Conservation (phyloP, 2,888 invertebrate genomes). For the Hedya salicella region DNA sequence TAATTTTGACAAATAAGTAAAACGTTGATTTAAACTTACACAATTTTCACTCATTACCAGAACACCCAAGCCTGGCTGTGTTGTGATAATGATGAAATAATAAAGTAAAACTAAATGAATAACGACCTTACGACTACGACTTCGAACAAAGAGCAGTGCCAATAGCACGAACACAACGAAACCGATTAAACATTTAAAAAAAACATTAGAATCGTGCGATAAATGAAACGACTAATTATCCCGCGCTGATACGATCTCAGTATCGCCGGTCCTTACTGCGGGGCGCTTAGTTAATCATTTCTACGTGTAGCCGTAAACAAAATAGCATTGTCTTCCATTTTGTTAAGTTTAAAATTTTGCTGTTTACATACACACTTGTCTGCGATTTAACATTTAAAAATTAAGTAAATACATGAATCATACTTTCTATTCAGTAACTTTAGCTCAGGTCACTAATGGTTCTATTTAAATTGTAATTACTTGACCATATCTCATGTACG, state of each 20-base stretch:
- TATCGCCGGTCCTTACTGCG: constrained; percentile 43
- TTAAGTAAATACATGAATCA: background rate
- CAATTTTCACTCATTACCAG: too few species aligned
- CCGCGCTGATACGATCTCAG: constrained; percentile 70
- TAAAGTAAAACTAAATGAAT: too few species aligned
- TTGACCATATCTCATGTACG: background rate
- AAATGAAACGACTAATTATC: constrained; percentile 81
- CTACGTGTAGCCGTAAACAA: constrained; percentile 43
- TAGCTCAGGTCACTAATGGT: constrained; percentile 8
- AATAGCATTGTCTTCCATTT: constrained; percentile 23
- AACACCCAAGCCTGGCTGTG: too few species aligned
- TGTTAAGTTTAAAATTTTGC: constrained; percentile 17
- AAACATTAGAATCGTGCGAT: constrained; percentile 71
- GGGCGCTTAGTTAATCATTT: constrained; percentile 62
- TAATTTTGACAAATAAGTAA: too few species aligned
- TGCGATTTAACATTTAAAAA: constrained; percentile 10
- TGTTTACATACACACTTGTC: constrained; percentile 13
- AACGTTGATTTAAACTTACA: too few species aligned
- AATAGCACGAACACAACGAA: too few species aligned
- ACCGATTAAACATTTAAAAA: constrained; percentile 50
- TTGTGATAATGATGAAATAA: too few species aligned
- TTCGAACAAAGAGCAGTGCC: too few species aligned
- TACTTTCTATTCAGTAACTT: background rate
- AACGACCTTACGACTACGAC: too few species aligned
- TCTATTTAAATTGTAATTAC: background rate